A percentile compares a stretch with the other conserved stretches of the same genome.
Evolutionary conservation across 2,113 vertebrate genomes (phyloP).

Genomic region (Myocastor coypus): DNA sequence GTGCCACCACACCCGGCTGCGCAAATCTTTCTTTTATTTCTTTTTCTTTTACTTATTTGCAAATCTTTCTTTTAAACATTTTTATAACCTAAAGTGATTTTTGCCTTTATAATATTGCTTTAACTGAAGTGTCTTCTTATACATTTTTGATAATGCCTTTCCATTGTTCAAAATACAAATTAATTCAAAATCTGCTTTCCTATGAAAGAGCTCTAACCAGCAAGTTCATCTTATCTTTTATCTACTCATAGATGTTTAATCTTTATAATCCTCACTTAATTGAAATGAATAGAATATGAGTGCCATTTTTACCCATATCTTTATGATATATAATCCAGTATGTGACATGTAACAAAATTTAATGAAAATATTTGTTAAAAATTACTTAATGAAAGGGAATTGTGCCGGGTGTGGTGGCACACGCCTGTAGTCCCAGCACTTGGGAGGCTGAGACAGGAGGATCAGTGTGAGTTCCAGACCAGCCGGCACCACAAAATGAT

Average conservation of each 20-base stretch:
- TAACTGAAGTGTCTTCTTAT: constrained; percentile 25
- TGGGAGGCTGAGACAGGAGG: too few relatives aligned
- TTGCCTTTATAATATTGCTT: background rate
- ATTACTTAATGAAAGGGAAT: background rate
- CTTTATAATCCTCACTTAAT: background rate
- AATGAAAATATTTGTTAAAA: background rate
- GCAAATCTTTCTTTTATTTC: too few relatives aligned
- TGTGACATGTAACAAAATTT: background rate
- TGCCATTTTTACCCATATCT: background rate
- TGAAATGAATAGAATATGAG: background rate
- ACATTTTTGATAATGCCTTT: background rate
- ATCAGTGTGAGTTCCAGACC: too few relatives aligned
- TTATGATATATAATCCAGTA: background rate
- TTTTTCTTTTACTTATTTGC: too few relatives aligned
- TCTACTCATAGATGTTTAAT: constrained; percentile 44
- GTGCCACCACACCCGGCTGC: too few relatives aligned
- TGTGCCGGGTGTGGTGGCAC: too few relatives aligned
- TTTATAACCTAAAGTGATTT: background rate
- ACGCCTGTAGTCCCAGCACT: too few relatives aligned
- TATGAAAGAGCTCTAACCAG: background rate
- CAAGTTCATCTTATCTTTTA: background rate
- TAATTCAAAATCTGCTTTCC: background rate
- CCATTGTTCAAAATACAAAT: background rate
- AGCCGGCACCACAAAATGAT: too few relatives aligned
- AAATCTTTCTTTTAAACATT: background rate